Evolutionary conservation across 2,797 vertebrate genomes (phyloP).

Genomic region (Tokudaia tokunoshimensis): DNA sequence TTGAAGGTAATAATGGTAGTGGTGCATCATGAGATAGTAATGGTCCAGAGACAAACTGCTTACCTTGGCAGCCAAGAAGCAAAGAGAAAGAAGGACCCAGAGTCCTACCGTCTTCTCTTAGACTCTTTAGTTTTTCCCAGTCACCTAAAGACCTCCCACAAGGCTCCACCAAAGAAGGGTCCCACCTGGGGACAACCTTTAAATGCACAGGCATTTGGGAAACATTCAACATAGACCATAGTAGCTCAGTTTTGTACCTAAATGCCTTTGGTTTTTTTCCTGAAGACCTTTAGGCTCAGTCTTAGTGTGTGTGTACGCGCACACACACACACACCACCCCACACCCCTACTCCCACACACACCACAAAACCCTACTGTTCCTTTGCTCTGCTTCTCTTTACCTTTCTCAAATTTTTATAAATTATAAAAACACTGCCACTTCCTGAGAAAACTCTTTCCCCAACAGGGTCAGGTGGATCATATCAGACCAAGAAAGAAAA

Average conservation of each 20-base stretch:
- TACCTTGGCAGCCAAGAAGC: background rate
- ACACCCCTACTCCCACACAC: background rate
- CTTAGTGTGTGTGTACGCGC: too few species aligned
- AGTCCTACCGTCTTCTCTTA: background rate
- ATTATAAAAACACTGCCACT: background rate
- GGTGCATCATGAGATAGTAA: background rate
- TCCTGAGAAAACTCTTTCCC: background rate
- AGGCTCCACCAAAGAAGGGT: background rate
- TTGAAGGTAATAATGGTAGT: background rate
- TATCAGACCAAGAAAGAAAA: background rate
- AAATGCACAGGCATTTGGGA: background rate
- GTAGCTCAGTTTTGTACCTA: background rate
- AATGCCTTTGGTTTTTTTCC: background rate
- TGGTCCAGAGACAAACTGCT: background rate
- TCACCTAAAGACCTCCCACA: background rate
- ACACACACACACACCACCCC: fast-evolving
- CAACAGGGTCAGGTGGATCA: background rate
- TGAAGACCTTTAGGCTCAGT: background rate
- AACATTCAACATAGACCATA: background rate
- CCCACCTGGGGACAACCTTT: background rate
- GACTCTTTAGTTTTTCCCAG: background rate
- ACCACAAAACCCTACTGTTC: background rate
- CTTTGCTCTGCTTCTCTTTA: background rate
- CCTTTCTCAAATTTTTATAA: background rate
- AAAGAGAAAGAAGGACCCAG: background rate